Percentiles rank a stretch among this genome's conserved stretches.
Evolutionary conservation across 2,888 invertebrate species (phyloP).

Genomic region (Hylaea fasciaria): DNA sequence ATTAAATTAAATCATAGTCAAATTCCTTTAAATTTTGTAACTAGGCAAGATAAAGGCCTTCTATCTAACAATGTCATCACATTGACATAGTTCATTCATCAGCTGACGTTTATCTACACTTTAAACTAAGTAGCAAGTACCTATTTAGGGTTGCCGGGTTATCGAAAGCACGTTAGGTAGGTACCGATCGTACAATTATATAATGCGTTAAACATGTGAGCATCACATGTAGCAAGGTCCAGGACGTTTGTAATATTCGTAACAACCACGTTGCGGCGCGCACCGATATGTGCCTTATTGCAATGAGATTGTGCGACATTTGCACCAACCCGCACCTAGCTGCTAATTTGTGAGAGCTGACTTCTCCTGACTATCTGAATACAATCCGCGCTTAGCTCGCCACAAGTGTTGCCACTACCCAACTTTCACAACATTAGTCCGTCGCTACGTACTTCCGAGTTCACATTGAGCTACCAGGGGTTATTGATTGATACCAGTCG

Average conservation of each 20-base stretch:
- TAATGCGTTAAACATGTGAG: constrained; percentile 7
- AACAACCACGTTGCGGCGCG: too few relatives aligned
- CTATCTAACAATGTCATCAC: constrained; percentile 15
- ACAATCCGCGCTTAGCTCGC: too few relatives aligned
- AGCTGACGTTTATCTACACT: constrained; percentile 16
- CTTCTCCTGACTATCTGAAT: too few relatives aligned
- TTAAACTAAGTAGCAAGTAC: constrained; percentile 23
- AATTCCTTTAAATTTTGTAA: constrained; percentile 20
- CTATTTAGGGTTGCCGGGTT: constrained; percentile 27
- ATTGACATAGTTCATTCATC: constrained; percentile 1
- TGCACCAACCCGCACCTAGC: too few relatives aligned
- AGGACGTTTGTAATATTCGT: not conserved
- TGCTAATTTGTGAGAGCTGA: too few relatives aligned
- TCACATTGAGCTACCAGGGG: too few relatives aligned
- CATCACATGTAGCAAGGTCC: constrained; percentile 19
- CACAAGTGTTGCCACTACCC: too few relatives aligned
- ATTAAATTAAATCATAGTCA: not conserved
- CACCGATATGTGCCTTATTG: too few relatives aligned
- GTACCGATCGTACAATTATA: constrained; percentile 15
- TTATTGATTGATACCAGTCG: too few relatives aligned
- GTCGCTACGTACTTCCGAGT: too few relatives aligned
- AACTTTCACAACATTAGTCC: too few relatives aligned
- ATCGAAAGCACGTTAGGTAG: constrained; percentile 35
- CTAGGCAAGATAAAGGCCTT: constrained; percentile 13
- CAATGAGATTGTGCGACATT: too few relatives aligned